Evolutionary conservation across 2,888 invertebrate species (phyloP).

Genomic region (Laothoe populi): DNA sequence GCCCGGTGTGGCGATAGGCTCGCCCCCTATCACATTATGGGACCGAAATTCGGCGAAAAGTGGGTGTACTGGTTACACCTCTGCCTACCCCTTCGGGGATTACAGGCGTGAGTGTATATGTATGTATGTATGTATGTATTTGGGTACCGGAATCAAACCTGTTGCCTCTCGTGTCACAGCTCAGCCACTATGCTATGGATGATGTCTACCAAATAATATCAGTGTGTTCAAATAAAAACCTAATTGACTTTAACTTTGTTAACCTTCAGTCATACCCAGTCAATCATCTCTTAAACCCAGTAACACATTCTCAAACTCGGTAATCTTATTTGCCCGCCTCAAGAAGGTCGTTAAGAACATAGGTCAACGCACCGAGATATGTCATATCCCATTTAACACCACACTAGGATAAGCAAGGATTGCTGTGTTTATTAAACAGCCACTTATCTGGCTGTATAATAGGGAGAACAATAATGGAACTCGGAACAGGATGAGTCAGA

Average conservation of each 20-base stretch:
- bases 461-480: slow-evolving; percentile 42
- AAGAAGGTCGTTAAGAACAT: slow-evolving; percentile 16
- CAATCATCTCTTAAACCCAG: not conserved
- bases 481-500: slow-evolving; percentile 52
- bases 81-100: too few species aligned
- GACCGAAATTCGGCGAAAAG: too few species aligned
- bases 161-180: too few species aligned
- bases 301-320: not conserved
- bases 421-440: slow-evolving; percentile 57
- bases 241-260: not conserved
- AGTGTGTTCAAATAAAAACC: too few species aligned
- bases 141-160: too few species aligned
- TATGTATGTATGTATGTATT: too few species aligned
- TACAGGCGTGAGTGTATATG: too few species aligned
- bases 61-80: too few species aligned
- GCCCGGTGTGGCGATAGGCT: too few species aligned
- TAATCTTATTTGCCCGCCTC: slow-evolving; percentile 3
- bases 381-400: slow-evolving; percentile 18
- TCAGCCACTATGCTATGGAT: too few species aligned
- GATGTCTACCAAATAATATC: too few species aligned
- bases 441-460: slow-evolving; percentile 51
- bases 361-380: slow-evolving; percentile 19
- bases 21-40: too few species aligned
- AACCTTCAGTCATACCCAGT: not conserved
- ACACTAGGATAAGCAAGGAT: slow-evolving; percentile 31